Conservation (phyloP, 2,113 vertebrate genomes). For the Microcebus jonahi region DNA sequence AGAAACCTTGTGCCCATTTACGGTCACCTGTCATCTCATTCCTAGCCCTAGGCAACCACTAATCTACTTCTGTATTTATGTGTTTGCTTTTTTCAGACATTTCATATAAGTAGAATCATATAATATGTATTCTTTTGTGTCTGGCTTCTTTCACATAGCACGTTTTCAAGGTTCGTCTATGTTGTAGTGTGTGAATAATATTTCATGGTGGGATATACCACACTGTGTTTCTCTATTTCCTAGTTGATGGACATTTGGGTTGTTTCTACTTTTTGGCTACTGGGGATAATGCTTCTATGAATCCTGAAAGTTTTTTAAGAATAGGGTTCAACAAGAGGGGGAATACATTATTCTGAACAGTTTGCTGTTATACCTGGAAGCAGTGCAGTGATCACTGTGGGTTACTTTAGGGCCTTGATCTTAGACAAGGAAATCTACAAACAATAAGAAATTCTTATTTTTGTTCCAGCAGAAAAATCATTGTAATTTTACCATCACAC, state of each 20-base stretch:
- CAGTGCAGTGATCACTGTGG: neutral
- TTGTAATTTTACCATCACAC: neutral
- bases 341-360: neutral
- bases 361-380: neutral
- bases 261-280: neutral
- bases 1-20: neutral
- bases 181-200: neutral
- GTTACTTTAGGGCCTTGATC: neutral
- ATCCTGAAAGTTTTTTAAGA: neutral
- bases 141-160: neutral
- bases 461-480: neutral
- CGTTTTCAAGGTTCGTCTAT: neutral
- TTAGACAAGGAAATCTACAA: constrained; percentile 31
- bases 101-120: neutral
- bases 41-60: neutral
- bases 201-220: neutral
- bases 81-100: neutral
- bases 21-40: neutral
- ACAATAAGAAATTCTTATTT: constrained; percentile 19
- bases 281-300: constrained; percentile 1
- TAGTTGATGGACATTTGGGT: neutral
- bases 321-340: neutral
- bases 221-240: neutral
- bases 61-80: neutral
- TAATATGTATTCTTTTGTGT: neutral